phyloP scores from a whole-genome alignment of 2,797 vertebrate species.

The Enteromius trimaculatus region DNA sequence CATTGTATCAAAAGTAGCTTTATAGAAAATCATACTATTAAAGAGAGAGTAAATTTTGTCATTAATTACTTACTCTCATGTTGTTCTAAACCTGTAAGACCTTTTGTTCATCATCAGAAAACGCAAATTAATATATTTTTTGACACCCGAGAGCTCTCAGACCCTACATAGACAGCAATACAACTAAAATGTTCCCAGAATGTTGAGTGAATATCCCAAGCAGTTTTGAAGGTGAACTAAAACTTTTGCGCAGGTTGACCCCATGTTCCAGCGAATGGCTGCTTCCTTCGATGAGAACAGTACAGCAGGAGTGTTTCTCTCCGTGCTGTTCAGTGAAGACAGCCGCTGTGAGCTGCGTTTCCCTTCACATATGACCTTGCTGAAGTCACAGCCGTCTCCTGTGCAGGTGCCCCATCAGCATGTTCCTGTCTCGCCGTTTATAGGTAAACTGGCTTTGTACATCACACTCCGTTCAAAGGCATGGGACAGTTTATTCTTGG shows the following conservation, averaged over 20 bases:
- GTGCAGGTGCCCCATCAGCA: slow-evolving; percentile 69
- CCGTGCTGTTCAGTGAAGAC: slow-evolving; percentile 80
- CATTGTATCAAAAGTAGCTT: not conserved
- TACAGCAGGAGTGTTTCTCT: slow-evolving; percentile 87
- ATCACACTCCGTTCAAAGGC: slow-evolving; percentile 1
- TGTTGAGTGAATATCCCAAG: not conserved
- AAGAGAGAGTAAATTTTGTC: not conserved
- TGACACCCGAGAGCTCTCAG: not conserved
- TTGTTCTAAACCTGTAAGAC: not conserved
- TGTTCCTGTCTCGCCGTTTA: slow-evolving; percentile 75
- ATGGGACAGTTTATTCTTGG: not conserved
- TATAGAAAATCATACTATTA: not conserved
- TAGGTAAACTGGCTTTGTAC: slow-evolving; percentile 69
- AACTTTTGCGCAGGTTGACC: slow-evolving; percentile 81
- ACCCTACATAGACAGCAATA: not conserved
- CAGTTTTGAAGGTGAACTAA: not conserved
- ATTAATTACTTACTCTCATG: not conserved
- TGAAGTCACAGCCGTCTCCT: slow-evolving; percentile 74
- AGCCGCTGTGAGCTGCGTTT: slow-evolving; percentile 86
- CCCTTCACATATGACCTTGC: slow-evolving; percentile 78
- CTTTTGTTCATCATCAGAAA: not conserved
- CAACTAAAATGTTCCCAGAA: not conserved
- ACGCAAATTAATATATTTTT: not conserved
- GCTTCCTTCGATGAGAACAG: slow-evolving; percentile 91
- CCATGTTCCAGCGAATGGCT: slow-evolving; percentile 89